Base-by-base conservation (phyloP, 1,140 invertebrate genomes). In the Drosophila parvula region DNA sequence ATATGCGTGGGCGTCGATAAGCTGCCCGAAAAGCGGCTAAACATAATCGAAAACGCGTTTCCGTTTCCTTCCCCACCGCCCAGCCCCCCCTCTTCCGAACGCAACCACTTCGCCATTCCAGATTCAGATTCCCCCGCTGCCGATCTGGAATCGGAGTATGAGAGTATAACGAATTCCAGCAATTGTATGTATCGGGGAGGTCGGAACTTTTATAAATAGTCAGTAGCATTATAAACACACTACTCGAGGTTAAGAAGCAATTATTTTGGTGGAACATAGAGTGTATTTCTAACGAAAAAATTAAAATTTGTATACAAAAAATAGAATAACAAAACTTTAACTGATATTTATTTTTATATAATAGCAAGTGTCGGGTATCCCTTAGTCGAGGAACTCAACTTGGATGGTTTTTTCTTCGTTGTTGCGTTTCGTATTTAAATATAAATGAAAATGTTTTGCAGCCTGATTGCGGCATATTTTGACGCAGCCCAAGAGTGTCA, bases 401-500 rank as follows among this genome's bases (percentile, higher is more conserved):
- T 3, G 4, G 18, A 3, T 3, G 22, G 1, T 22, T 27, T 27
- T 11, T 36, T 14, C 47, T n/a, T n/a, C 28, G 10, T n/a, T 30
- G 2, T 12, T 22, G 27, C 18, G 81, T 64, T 75, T 82, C 74
- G 84, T 89, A 88, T 88, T 88, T 88, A 89, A 88, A 88, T 88
- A 88, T 88, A 88, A 88, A 88, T 88, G 83, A 89, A 88, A 88
- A 88, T 88, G 84, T 83, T 88, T 88, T 88, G 83, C 83, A 89
- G 83, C 73, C 80, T 78, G 84, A 88, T 88, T 89, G 83, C 84
- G 83, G 83, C 84, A 88, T 88, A 88, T 88, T 88, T 88, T 88
- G 83, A 88, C 77, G 84, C 83, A 88, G 80, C 84, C 83, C 78
- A 67, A 55, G 76, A 80, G 75, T 48, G 62, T 71, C 64, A 36